Evolutionary conservation across 1,140 invertebrate species (phyloP).

Genomic region (Sitodiplosis mosellana): DNA sequence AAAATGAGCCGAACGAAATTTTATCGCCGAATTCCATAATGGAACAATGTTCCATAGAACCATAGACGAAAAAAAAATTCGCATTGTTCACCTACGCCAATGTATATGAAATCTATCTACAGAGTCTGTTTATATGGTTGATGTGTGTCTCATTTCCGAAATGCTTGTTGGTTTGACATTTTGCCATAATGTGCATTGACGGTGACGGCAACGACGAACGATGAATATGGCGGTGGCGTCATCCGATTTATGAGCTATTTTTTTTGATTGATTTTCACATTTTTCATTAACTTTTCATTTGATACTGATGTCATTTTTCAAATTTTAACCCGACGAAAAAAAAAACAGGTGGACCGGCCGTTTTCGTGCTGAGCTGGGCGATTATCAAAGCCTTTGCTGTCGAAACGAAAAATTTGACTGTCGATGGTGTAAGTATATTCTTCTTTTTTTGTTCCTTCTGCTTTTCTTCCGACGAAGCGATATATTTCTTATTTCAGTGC

Average conservation of each 20-base stretch:
- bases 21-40: background rate
- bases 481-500: background rate
- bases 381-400: slow-evolving; percentile 38
- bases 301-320: slow-evolving; percentile 3
- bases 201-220: too few relatives aligned
- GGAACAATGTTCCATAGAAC: too few relatives aligned
- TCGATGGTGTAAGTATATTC: slow-evolving; percentile 17
- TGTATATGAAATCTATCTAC: too few relatives aligned
- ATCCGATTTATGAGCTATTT: too few relatives aligned
- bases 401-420: slow-evolving; percentile 18
- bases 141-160: too few relatives aligned
- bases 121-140: too few relatives aligned
- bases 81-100: too few relatives aligned
- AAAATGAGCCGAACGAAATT: background rate
- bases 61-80: background rate
- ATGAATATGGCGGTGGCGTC: too few relatives aligned
- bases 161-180: too few relatives aligned
- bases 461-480: background rate
- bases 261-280: too few relatives aligned
- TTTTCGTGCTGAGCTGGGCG: slow-evolving; percentile 47
- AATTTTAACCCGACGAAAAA: too few relatives aligned
- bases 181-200: too few relatives aligned
- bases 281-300: background rate
- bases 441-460: background rate
- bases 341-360: slow-evolving; percentile 50